phyloP scores from a whole-genome alignment of 2,113 vertebrate species.

The Thinocorus orbignyianus region DNA sequence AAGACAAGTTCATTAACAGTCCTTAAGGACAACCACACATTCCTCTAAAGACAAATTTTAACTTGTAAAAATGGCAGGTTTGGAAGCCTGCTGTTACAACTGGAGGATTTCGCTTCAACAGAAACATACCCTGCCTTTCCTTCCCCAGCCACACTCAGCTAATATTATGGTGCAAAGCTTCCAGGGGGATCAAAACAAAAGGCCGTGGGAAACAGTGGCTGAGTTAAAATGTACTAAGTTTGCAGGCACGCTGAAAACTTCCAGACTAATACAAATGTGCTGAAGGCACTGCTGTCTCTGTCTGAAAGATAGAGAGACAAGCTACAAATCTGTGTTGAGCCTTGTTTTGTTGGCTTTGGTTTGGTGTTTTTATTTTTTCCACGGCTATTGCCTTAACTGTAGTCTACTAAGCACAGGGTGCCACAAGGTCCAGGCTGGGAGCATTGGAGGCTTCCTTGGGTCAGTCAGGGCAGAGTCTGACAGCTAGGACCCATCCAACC shows the following conservation, averaged over 20 bases:
- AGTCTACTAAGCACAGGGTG: background rate
- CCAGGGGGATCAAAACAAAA: background rate
- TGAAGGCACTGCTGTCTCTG: background rate
- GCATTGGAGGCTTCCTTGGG: fast-evolving
- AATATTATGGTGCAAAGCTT: background rate
- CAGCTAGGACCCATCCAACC: no score
- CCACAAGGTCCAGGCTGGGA: background rate
- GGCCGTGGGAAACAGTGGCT: background rate
- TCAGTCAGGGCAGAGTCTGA: background rate
- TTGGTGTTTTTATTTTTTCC: background rate
- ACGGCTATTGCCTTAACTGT: background rate
- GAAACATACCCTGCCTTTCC: background rate
- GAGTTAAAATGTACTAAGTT: background rate
- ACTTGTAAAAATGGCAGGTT: background rate
- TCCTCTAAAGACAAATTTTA: background rate
- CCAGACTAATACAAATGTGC: background rate
- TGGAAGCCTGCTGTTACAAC: background rate
- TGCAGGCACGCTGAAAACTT: background rate
- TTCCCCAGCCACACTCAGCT: background rate
- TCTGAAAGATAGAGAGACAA: background rate
- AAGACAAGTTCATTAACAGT: background rate
- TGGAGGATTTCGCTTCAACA: background rate
- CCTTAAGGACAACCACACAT: background rate
- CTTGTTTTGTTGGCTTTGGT: background rate
- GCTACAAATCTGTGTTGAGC: background rate